Base-by-base conservation (phyloP, 2,797 vertebrate genomes). In the Crocodylus rhombifer region DNA sequence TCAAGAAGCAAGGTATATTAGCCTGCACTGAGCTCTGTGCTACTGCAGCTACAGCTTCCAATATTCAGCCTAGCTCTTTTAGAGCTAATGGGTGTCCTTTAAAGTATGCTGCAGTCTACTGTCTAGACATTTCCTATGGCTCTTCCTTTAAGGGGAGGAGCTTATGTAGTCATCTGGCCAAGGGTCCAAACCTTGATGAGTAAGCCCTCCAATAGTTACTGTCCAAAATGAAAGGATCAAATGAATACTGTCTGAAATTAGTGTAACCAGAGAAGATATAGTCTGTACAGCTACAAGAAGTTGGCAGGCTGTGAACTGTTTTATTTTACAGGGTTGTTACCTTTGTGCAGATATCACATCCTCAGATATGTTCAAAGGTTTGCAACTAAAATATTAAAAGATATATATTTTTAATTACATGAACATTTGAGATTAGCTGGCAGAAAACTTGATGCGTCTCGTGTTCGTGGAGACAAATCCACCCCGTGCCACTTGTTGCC, bases 161-260 rank as follows among this genome's bases (percentile, higher is more conserved):
- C 1, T n/a, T 23, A 69, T 28, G 7, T 12, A 26, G 51, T 25
- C 14, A 3, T 33, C 36, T 73, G 69, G 36, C 25, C 60, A 63
- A 12, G 20, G 65, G 42, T 62, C 42, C 42, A 84, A 89, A 79
- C 21, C 4, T 85, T 65, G 64, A 18, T 84, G 36, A 84, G 10
- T 80, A 91, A 82, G 25, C 80, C 42, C 78, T 87, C 86, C 88
- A 94, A 95, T 90, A 95, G 78, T 87, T 91, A 80, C 76, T 78
- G 86, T 16, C 92, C 30, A 62, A 95, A 86, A 85, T 91, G 85
- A 95, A 94, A 93, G 73, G 73, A 84, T 84, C 91, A 80, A 94
- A 91, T 90, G 14, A 94, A 84, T 90, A 87, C 88, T 86, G 86
- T 78, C 89, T 92, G 86, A 94, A 94, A 87, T 92, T 51, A 95